Base-by-base conservation (phyloP, 1,140 invertebrate genomes). In the Babylonia areolata region DNA sequence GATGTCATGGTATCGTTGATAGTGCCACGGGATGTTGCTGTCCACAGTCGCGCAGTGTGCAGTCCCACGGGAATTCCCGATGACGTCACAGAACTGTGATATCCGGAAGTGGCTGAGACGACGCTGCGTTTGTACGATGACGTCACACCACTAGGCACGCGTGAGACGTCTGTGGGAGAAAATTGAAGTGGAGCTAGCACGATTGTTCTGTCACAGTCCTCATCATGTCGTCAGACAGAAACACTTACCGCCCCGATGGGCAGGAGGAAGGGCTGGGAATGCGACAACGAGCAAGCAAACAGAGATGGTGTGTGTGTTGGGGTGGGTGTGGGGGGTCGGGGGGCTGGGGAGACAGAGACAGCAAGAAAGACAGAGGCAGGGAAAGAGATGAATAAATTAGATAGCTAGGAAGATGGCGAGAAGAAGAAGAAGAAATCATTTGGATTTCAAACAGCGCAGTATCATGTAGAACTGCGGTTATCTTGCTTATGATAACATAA, bases 61-160 rank as follows among this genome's bases (percentile, higher is more conserved):
- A 12, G 78, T 1, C 42, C 42, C 17, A 33, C 17, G 17, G 46
- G 78, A 31, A 12, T 42, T 15, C 77, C 42, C 23, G 46, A 80
- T 80, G 78, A 80, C 78, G 78, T 80, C 78, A 80, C 78, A 17
- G 42, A 31, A 33, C 78, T 80, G 11, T 58, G 78, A n/a, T 80
- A 80, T n/a, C 78, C 78, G 1, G 78, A 80, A 6, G 78, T 80
- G 42, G 78, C 40, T 9, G 78, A 80, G n/a, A 80, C 42, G 46
- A 80, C 28, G 78, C 78, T 80, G 78, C 46, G 78, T 35, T n/a
- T n/a, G 23, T 80, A 39, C 28, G n/a, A 35, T 54, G 78, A 80
- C 42, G 42, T 80, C 78, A 54, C 78, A 31, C 42, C 78, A 35
- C 42, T 80, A 1, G 28, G 31, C 28, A 20, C 42, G 28, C 78